These are phyloP conservation scores for Diarsia brunnea DNA, from an alignment of 2,888 invertebrate genomes.

Conservation along the genomic window DNA sequence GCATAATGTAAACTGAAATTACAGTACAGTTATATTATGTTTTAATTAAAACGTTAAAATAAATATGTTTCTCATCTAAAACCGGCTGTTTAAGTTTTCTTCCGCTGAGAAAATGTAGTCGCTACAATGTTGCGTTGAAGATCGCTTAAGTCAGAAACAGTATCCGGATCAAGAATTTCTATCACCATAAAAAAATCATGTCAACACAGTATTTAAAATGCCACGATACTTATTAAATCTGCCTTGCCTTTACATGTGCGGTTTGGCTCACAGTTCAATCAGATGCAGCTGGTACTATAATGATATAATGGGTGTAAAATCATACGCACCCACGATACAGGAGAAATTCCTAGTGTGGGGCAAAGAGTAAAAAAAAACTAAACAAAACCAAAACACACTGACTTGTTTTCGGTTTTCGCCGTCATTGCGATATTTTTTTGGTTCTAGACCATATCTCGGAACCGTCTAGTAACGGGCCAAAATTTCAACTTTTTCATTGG, in stretches of 20 bases:
- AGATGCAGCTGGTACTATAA: not conserved
- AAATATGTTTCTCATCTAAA: not conserved
- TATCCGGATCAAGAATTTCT: conserved; percentile 4
- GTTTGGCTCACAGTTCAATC: not conserved
- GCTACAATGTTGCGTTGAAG: conserved; percentile 2
- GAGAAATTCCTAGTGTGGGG: too few species aligned
- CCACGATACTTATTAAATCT: not conserved
- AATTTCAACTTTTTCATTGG: too few species aligned
- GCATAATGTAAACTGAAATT: not conserved
- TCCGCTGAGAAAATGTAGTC: not conserved
- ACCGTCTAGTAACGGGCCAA: too few species aligned
- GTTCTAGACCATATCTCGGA: too few species aligned
- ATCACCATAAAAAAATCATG: not conserved
- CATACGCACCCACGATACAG: too few species aligned
- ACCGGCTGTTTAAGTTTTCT: not conserved
- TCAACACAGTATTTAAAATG: not conserved
- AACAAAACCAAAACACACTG: too few species aligned
- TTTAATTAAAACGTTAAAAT: too few species aligned
- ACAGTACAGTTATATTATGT: not conserved
- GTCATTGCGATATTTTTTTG: too few species aligned
- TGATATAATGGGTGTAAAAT: too few species aligned
- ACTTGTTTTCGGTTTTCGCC: too few species aligned
- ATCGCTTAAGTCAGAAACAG: not conserved
- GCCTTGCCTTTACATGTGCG: not conserved
- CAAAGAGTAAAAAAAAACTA: too few species aligned